A percentile compares a stretch with the other conserved stretches of the same genome.
Conservation (phyloP, 2,113 vertebrate genomes). For the Mola mola region DNA sequence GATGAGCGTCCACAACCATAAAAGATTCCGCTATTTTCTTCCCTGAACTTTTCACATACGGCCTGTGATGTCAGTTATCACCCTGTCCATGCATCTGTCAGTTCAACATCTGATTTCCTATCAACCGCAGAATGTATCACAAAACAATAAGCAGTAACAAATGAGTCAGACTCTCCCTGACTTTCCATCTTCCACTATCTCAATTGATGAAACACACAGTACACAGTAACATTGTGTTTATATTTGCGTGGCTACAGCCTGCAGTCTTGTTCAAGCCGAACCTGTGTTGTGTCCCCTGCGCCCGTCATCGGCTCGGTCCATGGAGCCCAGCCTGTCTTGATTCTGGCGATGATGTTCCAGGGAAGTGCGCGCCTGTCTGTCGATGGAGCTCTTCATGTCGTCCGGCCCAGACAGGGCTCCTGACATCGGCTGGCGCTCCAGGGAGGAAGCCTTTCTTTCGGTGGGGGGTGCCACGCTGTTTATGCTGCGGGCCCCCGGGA, state of each 20-base stretch:
- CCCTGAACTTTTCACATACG: neutral
- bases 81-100: conserved; percentile 6
- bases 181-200: too few species aligned
- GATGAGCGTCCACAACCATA: neutral
- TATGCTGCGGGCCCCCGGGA: conserved; percentile 84
- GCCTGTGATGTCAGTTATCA: neutral
- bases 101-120: conserved; percentile 10
- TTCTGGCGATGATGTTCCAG: conserved; percentile 92
- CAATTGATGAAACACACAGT: too few species aligned
- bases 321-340: conserved; percentile 91
- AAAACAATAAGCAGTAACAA: too few species aligned
- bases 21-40: neutral
- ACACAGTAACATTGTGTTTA: too few species aligned
- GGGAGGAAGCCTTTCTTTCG: conserved; percentile 92
- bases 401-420: conserved; percentile 83
- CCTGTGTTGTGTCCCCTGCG: conserved; percentile 90
- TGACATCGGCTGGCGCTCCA: conserved; percentile 90
- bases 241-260: neutral
- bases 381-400: conserved; percentile 90
- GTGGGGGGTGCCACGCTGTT: conserved; percentile 80
- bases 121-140: too few species aligned
- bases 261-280: conserved; percentile 61
- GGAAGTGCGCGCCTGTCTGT: conserved; percentile 88
- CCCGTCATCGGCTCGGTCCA: conserved; percentile 88
- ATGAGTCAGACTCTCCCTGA: too few species aligned